phyloP scores from a whole-genome alignment of 64 coral and sea anemone species.

The Dendrophyllia cribrosa region DNA sequence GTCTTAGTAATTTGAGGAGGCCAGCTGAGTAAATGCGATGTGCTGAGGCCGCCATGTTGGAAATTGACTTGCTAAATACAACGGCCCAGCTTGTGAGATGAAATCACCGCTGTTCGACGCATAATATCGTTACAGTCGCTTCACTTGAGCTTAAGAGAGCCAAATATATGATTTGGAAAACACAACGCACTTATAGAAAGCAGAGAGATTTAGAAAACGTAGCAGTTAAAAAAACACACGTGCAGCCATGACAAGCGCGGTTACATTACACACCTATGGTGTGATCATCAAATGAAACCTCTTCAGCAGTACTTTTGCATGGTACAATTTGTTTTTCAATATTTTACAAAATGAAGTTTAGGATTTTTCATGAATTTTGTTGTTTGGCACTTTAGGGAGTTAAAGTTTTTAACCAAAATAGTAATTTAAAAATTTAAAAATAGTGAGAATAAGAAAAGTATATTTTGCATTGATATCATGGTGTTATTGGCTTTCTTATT shows the following conservation, averaged over 20 bases:
- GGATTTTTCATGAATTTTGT: too few relatives aligned
- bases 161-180: neutral
- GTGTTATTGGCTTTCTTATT: too few relatives aligned
- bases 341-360: too few relatives aligned
- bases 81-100: neutral
- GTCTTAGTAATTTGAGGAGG: neutral
- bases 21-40: neutral
- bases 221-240: slow-evolving; percentile 9
- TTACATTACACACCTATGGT: neutral
- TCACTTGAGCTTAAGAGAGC: neutral
- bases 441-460: too few relatives aligned
- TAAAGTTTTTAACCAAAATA: too few relatives aligned
- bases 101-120: neutral
- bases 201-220: neutral
- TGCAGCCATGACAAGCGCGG: neutral
- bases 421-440: too few relatives aligned
- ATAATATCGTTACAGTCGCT: neutral
- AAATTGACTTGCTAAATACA: neutral
- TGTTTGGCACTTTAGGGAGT: too few relatives aligned
- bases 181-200: neutral
- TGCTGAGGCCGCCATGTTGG: neutral
- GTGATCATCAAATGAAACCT: too few relatives aligned
- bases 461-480: too few relatives aligned
- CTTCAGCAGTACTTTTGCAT: too few relatives aligned
- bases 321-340: too few relatives aligned